These are phyloP conservation scores for Neocrepidodera transversa DNA, from an alignment of 2,888 invertebrate species.

Conservation along the genomic window DNA sequence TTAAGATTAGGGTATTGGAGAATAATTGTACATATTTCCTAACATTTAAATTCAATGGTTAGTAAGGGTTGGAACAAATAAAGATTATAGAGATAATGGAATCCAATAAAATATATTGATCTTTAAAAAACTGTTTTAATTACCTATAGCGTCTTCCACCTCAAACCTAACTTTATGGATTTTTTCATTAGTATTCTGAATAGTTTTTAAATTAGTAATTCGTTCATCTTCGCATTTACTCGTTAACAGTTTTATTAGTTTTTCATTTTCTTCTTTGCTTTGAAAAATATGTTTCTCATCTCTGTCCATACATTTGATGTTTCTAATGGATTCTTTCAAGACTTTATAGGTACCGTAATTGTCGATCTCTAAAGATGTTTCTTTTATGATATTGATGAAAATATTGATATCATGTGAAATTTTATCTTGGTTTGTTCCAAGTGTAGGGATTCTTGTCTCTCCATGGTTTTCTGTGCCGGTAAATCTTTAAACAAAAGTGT, in stretches of 20 bases:
- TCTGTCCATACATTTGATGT: slow-evolving; percentile 15
- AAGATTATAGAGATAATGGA: too few species aligned
- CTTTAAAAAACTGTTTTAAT: not conserved
- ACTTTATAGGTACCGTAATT: slow-evolving; percentile 23
- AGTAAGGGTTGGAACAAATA: too few species aligned
- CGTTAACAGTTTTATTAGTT: slow-evolving; percentile 37
- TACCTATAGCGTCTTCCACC: slow-evolving; percentile 41
- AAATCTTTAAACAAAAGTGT: slow-evolving; percentile 30
- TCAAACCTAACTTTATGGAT: slow-evolving; percentile 43
- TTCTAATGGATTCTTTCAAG: slow-evolving; percentile 25
- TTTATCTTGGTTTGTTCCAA: slow-evolving; percentile 42
- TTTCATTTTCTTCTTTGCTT: slow-evolving; percentile 2
- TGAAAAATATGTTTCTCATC: slow-evolving; percentile 1
- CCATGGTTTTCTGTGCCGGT: slow-evolving; percentile 42
- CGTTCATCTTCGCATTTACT: slow-evolving; percentile 37
- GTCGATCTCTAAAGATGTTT: slow-evolving; percentile 32
- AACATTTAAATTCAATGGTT: not conserved
- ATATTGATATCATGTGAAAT: slow-evolving; percentile 43
- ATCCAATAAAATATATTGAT: too few species aligned
- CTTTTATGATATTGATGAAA: slow-evolving; percentile 36
- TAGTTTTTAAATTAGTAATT: slow-evolving; percentile 36
- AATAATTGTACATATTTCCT: not conserved
- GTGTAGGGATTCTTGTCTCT: slow-evolving; percentile 37
- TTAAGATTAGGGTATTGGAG: too few species aligned
- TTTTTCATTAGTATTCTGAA: slow-evolving; percentile 41